phyloP scores from a whole-genome alignment of 2,113 vertebrate species.

The Aythya baeri region DNA sequence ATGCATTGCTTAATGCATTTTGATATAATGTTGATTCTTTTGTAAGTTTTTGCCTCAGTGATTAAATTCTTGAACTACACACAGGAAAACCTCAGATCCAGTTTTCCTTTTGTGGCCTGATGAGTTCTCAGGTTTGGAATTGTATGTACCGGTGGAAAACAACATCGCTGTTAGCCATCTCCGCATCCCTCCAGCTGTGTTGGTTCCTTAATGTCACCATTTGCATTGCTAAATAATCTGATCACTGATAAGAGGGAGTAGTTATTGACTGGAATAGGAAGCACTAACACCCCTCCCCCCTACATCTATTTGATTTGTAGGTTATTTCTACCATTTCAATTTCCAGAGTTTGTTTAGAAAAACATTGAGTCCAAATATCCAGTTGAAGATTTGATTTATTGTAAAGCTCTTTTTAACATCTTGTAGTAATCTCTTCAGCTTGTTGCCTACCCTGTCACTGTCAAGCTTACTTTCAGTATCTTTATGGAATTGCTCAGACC shows the following conservation, averaged over 20 bases:
- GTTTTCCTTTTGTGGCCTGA: background rate
- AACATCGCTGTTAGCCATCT: fast-evolving
- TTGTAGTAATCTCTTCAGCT: background rate
- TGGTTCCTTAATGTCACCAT: background rate
- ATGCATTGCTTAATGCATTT: background rate
- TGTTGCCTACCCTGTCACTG: background rate
- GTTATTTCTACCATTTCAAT: constrained; percentile 2
- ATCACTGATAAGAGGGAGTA: background rate
- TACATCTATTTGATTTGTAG: background rate
- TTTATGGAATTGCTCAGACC: background rate
- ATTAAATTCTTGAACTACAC: background rate
- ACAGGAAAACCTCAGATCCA: background rate
- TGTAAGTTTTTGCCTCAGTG: background rate
- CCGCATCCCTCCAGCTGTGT: background rate
- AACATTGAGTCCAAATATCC: background rate
- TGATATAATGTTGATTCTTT: background rate
- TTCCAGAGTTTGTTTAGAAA: background rate
- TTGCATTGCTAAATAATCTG: constrained; percentile 22
- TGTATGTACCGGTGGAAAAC: background rate
- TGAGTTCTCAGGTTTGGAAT: background rate
- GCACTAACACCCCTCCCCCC: background rate
- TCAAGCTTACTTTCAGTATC: background rate
- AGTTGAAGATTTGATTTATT: background rate
- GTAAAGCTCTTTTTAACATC: background rate
- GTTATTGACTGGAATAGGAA: background rate